These are phyloP conservation scores for Puffinus mauretanicus DNA, from an alignment of 2,113 vertebrate species.

Conservation along the genomic window DNA sequence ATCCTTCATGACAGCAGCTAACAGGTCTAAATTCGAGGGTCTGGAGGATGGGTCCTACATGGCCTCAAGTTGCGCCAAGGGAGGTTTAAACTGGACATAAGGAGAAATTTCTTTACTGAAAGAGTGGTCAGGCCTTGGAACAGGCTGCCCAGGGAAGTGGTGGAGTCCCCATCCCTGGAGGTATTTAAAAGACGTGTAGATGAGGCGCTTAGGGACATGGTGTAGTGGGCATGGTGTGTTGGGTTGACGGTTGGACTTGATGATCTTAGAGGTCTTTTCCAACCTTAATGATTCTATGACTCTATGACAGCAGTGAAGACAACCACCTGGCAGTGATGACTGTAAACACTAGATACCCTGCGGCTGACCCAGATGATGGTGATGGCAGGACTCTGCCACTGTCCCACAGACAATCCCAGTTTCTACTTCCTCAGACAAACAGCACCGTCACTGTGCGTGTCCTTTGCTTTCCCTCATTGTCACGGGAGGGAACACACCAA, in stretches of 20 bases:
- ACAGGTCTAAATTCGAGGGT: not conserved
- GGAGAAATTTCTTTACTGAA: too few species aligned
- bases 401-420: not conserved
- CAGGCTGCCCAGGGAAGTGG: too few species aligned
- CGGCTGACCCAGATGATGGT: not conserved
- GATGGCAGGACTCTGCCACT: not conserved
- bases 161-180: too few species aligned
- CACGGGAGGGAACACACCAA: not conserved
- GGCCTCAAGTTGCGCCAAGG: too few species aligned
- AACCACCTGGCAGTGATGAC: not conserved
- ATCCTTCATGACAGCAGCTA: not conserved
- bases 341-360: not conserved
- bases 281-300: too few species aligned
- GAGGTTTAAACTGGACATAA: too few species aligned
- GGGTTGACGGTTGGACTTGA: too few species aligned
- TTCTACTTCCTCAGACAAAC: not conserved
- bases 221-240: too few species aligned
- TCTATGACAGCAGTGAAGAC: not conserved
- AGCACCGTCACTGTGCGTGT: fast-evolving
- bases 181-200: too few species aligned
- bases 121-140: too few species aligned
- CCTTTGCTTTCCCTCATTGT: not conserved
- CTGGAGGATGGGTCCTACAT: not conserved
- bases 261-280: too few species aligned
- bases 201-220: too few species aligned